These are phyloP conservation scores for Zoroaster sp. DNA, from an alignment of 53 echinoderm and acorn worm species.

Conservation along the genomic window DNA sequence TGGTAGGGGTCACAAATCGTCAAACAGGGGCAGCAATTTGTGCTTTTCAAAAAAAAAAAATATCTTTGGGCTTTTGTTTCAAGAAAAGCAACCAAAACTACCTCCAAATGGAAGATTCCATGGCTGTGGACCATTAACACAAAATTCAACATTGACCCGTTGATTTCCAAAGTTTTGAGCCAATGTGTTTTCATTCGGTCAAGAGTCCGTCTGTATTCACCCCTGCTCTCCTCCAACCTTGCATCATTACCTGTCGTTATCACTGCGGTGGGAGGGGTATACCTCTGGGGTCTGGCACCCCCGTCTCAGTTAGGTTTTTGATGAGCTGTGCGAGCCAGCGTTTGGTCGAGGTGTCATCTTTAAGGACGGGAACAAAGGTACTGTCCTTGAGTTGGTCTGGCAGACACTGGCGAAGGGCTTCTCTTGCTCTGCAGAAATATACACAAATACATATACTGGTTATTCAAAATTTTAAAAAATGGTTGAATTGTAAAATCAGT, in stretches of 20 bases:
- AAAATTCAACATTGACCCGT: too few relatives aligned
- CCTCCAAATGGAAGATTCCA: not conserved
- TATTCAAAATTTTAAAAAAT: too few relatives aligned
- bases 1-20: too few relatives aligned
- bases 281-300: conserved; percentile 71
- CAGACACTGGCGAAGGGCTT: conserved; percentile 93
- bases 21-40: too few relatives aligned
- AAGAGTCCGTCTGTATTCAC: not conserved
- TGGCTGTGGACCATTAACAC: too few relatives aligned
- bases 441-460: too few relatives aligned
- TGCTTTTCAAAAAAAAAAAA: too few relatives aligned
- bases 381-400: conserved; percentile 98
- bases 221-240: too few relatives aligned
- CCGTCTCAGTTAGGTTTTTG: conserved; percentile 96
- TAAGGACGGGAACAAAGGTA: conserved; percentile 90
- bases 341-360: conserved; percentile 98
- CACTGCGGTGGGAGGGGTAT: conserved; percentile 90
- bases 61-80: too few relatives aligned
- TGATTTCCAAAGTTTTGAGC: not conserved
- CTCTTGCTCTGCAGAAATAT: conserved; percentile 77
- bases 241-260: not conserved
- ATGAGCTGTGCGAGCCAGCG: conserved; percentile 98
- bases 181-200: not conserved
- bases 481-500: too few relatives aligned
- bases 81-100: not conserved